Conservation (phyloP, 1,140 invertebrate genomes). For the Aphaenogaster rudis region DNA sequence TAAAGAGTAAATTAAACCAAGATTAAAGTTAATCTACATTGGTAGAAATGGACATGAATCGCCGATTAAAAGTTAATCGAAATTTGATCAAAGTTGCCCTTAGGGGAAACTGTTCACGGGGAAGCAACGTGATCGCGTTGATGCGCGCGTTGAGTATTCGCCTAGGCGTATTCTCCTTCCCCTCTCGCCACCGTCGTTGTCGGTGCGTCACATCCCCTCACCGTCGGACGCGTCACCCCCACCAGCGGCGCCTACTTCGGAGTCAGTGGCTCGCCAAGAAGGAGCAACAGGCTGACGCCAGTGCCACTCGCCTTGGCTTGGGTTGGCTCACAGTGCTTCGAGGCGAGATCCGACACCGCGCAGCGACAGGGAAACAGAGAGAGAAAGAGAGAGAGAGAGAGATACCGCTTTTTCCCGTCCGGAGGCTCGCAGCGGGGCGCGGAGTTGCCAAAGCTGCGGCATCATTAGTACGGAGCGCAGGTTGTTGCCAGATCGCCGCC, state of each 20-base stretch:
- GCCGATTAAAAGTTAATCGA: not conserved
- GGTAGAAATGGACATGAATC: too few species aligned
- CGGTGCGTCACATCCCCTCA: not conserved
- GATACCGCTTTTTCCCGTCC: constrained; percentile 29
- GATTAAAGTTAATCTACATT: too few species aligned
- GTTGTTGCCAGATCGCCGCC: constrained; percentile 51
- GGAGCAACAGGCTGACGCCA: constrained; percentile 81
- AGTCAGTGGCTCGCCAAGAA: constrained; percentile 72
- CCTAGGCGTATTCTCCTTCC: not conserved
- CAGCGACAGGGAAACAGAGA: not conserved
- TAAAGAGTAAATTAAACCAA: too few species aligned
- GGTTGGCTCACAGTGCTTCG: constrained; percentile 69
- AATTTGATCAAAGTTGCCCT: not conserved
- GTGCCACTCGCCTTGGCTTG: constrained; percentile 74
- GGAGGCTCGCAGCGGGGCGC: constrained; percentile 3
- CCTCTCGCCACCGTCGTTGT: not conserved
- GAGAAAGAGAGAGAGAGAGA: not conserved
- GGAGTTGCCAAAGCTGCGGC: constrained; percentile 50
- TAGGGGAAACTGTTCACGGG: not conserved
- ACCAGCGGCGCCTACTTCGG: constrained; percentile 39
- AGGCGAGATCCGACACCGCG: constrained; percentile 63
- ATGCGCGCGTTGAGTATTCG: constrained; percentile 7
- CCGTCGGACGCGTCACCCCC: not conserved
- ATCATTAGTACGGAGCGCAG: constrained; percentile 31
- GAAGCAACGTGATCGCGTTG: not conserved